A percentile compares a stretch with the other conserved stretches of the same genome.
Evolutionary conservation across 2,113 vertebrate genomes (phyloP).

Genomic region (Peromyscus polionotus): DNA sequence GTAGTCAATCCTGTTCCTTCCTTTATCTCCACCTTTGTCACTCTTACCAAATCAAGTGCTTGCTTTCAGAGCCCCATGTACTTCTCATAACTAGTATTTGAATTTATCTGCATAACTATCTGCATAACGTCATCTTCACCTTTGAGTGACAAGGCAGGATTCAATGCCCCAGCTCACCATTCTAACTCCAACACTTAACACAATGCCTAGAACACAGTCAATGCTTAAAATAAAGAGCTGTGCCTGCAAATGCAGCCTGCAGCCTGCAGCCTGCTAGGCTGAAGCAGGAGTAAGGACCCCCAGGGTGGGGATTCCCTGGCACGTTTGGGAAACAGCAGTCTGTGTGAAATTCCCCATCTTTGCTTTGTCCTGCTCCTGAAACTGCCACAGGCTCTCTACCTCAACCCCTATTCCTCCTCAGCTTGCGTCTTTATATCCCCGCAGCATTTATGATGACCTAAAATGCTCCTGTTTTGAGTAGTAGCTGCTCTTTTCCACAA

Average conservation of each 20-base stretch:
- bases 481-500: background rate
- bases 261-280: background rate
- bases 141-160: background rate
- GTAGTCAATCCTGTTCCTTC: background rate
- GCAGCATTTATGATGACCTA: background rate
- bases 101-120: background rate
- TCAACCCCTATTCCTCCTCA: background rate
- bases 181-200: background rate
- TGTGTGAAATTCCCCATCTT: background rate
- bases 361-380: background rate
- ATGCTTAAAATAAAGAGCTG: background rate
- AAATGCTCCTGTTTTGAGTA: background rate
- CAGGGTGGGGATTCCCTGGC: background rate
- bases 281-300: background rate
- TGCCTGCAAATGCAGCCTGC: background rate
- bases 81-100: background rate
- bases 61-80: background rate
- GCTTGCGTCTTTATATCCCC: background rate
- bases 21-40: background rate
- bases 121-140: background rate
- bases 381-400: background rate
- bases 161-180: background rate
- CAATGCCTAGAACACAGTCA: background rate
- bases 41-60: background rate
- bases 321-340: background rate